These are phyloP conservation scores for Python bivittatus DNA, from an alignment of 2,113 vertebrate genomes.

Conservation along the genomic window DNA sequence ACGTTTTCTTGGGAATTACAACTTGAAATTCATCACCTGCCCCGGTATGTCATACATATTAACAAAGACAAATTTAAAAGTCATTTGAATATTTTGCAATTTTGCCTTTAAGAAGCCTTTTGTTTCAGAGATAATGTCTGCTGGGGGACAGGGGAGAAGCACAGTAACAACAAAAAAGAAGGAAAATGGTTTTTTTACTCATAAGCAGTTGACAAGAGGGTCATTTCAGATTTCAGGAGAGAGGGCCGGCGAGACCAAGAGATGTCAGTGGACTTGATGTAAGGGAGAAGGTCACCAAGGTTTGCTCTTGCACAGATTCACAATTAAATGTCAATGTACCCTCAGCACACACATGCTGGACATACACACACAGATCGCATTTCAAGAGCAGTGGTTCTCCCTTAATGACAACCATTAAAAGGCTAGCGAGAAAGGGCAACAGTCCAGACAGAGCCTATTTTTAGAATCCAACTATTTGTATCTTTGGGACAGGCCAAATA, in stretches of 20 bases:
- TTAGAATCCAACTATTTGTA: background rate
- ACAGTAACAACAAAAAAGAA: background rate
- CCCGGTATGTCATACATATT: constrained; percentile 50
- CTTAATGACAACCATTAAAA: background rate
- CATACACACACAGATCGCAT: background rate
- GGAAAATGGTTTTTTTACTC: background rate
- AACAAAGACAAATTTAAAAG: constrained; percentile 60
- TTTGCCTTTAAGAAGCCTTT: constrained; percentile 52
- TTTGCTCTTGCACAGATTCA: background rate
- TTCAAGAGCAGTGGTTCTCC: background rate
- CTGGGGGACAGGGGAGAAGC: constrained; percentile 5
- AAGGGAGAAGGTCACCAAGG: background rate
- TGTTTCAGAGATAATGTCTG: constrained; percentile 28
- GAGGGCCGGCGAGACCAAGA: background rate
- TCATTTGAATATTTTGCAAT: constrained; percentile 57
- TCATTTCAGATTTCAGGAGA: background rate
- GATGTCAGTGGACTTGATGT: background rate
- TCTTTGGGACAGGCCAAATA: background rate
- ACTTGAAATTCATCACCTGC: constrained; percentile 58
- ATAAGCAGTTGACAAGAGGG: background rate
- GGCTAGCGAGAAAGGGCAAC: background rate
- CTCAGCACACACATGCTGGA: background rate
- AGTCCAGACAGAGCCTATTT: background rate
- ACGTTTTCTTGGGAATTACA: constrained; percentile 46
- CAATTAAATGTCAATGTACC: background rate